Evolutionary conservation across 1,140 invertebrate genomes (phyloP).

Genomic region (Cydia fagiglandana): DNA sequence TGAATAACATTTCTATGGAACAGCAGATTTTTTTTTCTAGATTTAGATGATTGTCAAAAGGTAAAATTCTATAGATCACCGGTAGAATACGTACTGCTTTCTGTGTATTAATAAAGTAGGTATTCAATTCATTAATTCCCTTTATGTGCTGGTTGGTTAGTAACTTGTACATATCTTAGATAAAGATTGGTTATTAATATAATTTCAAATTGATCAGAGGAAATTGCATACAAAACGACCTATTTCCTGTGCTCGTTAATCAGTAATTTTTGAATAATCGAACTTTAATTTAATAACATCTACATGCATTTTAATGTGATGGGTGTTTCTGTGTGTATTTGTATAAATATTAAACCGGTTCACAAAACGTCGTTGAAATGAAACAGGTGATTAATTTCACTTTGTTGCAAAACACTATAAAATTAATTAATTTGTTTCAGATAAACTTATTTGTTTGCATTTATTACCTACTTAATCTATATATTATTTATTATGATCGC

Average conservation of each 20-base stretch:
- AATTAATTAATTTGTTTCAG: neutral
- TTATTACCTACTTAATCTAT: constrained; percentile 21
- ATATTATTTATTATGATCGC: constrained; percentile 15
- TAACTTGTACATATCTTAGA: constrained; percentile 26
- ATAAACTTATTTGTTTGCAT: constrained; percentile 4
- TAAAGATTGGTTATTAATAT: constrained; percentile 45
- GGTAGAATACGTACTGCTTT: neutral
- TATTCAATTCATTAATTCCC: neutral
- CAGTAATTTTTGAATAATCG: neutral
- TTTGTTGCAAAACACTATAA: neutral
- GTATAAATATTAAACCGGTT: too few relatives aligned
- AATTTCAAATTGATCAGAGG: constrained; percentile 41
- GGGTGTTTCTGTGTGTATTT: neutral
- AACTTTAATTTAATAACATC: neutral
- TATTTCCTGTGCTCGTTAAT: constrained; percentile 37
- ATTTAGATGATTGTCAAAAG: too few relatives aligned
- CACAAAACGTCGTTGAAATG: too few relatives aligned
- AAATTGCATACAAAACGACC: constrained; percentile 50
- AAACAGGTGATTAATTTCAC: too few relatives aligned
- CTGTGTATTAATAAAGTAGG: neutral
- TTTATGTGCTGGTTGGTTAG: neutral
- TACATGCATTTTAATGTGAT: neutral
- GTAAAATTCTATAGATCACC: too few relatives aligned
- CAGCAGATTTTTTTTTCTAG: too few relatives aligned
- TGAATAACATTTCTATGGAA: too few relatives aligned